phyloP scores from a whole-genome alignment of 2,888 invertebrate species.

The Ochropacha duplaris region DNA sequence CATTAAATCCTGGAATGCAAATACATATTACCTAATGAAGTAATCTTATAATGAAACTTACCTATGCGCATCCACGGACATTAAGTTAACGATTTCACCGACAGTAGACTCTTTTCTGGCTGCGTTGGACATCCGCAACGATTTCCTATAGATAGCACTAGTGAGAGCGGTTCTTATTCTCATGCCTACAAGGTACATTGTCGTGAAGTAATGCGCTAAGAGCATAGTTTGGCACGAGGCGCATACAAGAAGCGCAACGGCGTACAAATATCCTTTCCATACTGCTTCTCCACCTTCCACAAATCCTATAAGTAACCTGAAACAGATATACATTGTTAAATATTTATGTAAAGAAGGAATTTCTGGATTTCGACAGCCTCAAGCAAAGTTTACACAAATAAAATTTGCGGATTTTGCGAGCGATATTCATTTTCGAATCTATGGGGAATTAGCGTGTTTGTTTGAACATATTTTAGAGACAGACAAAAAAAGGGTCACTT shows the following conservation, averaged over 20 bases:
- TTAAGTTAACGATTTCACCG: conserved; percentile 95
- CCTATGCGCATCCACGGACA: conserved; percentile 95
- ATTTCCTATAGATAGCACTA: conserved; percentile 95
- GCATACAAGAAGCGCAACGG: conserved; percentile 87
- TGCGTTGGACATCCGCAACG: conserved; percentile 89
- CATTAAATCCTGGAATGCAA: too few species aligned
- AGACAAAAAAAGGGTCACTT: too few species aligned
- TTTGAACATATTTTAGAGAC: too few species aligned
- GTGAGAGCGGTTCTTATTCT: conserved; percentile 94
- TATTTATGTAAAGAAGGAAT: too few species aligned
- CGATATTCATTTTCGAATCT: too few species aligned
- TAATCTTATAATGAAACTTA: conserved; percentile 25
- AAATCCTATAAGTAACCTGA: conserved; percentile 88
- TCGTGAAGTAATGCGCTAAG: conserved; percentile 94
- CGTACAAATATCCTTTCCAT: conserved; percentile 96
- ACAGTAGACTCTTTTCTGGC: conserved; percentile 92
- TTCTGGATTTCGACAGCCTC: too few species aligned
- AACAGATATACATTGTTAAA: conserved; percentile 30
- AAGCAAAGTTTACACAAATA: too few species aligned
- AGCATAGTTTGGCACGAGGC: conserved; percentile 92
- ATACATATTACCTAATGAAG: too few species aligned
- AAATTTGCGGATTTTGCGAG: too few species aligned
- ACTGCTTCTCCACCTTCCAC: conserved; percentile 83
- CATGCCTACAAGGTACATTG: conserved; percentile 95
- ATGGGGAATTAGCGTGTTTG: too few species aligned